phyloP scores from a whole-genome alignment of 2,113 vertebrate species.

The Scomber colias region DNA sequence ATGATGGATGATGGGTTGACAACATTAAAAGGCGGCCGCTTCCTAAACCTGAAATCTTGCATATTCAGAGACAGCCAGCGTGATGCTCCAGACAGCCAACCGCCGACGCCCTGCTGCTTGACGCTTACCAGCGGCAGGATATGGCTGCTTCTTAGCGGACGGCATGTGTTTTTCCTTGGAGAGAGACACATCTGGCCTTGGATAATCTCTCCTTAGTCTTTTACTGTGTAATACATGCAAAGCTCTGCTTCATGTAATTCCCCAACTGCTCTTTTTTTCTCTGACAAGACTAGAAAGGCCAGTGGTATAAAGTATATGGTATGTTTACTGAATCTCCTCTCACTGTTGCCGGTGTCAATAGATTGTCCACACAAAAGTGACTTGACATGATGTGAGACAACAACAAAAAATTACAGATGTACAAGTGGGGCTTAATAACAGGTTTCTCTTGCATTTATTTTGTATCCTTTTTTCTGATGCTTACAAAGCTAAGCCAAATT shows the following conservation, averaged over 20 bases:
- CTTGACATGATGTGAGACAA: not conserved
- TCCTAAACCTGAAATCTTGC: conserved; percentile 75
- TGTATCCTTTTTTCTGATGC: not conserved
- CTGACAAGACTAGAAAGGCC: conserved; percentile 47
- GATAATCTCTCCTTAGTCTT: conserved; percentile 79
- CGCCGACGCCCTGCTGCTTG: conserved; percentile 68
- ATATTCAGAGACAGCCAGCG: conserved; percentile 68
- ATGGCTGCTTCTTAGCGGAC: conserved; percentile 69
- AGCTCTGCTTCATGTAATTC: conserved; percentile 76
- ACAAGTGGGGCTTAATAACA: not conserved
- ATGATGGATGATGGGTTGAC: conserved; percentile 72
- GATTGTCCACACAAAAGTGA: conserved; percentile 14
- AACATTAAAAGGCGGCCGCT: conserved; percentile 63
- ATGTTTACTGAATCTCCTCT: conserved; percentile 28
- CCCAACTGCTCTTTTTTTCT: conserved; percentile 64
- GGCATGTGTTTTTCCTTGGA: conserved; percentile 59
- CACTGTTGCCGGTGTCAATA: conserved; percentile 5
- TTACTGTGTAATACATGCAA: conserved; percentile 74
- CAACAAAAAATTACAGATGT: not conserved
- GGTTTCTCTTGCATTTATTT: not conserved
- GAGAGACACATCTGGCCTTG: conserved; percentile 82
- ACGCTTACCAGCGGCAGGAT: conserved; percentile 60
- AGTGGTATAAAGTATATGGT: conserved; percentile 20
- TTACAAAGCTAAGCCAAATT: conserved; percentile 15
- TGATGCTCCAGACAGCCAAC: conserved; percentile 66